Conservation (phyloP, 2,888 invertebrate species). For the Dendrolimus houi region DNA sequence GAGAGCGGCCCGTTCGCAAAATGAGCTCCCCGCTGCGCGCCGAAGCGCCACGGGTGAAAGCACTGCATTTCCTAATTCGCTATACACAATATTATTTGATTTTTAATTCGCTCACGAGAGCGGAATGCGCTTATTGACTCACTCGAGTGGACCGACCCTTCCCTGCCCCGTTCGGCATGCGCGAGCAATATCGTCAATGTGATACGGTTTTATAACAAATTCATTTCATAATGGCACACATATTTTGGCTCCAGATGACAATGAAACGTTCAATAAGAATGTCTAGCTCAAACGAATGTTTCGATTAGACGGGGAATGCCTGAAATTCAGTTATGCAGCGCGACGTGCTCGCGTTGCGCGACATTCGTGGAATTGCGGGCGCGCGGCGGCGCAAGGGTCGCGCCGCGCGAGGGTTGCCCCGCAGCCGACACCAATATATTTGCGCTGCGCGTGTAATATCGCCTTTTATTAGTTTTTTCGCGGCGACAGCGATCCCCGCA, state of each 20-base stretch:
- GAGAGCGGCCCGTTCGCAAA: no score
- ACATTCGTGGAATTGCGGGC: slow-evolving; percentile 15
- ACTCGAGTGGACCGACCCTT: slow-evolving; percentile 20
- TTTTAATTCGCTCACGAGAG: slow-evolving; percentile 62
- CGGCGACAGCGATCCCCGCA: slow-evolving; percentile 44
- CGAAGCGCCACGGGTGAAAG: neutral
- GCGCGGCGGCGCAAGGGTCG: slow-evolving; percentile 9
- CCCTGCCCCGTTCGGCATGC: slow-evolving; percentile 4
- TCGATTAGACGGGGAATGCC: neutral
- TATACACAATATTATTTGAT: slow-evolving; percentile 70
- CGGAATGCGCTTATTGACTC: slow-evolving; percentile 64
- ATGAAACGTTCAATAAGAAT: neutral
- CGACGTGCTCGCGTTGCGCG: slow-evolving; percentile 5
- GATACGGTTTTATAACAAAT: neutral
- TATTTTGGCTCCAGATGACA: neutral
- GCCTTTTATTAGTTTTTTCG: slow-evolving; percentile 70
- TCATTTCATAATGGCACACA: neutral
- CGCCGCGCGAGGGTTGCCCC: slow-evolving; percentile 10
- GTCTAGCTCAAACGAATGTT: neutral
- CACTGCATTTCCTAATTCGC: slow-evolving; percentile 40
- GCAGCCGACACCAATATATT: slow-evolving; percentile 29
- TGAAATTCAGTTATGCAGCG: neutral
- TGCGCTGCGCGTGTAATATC: slow-evolving; percentile 52
- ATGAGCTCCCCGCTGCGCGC: no score
- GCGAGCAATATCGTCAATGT: neutral